phyloP scores from a whole-genome alignment of 2,888 invertebrate genomes.

The Pyrgus malvae region DNA sequence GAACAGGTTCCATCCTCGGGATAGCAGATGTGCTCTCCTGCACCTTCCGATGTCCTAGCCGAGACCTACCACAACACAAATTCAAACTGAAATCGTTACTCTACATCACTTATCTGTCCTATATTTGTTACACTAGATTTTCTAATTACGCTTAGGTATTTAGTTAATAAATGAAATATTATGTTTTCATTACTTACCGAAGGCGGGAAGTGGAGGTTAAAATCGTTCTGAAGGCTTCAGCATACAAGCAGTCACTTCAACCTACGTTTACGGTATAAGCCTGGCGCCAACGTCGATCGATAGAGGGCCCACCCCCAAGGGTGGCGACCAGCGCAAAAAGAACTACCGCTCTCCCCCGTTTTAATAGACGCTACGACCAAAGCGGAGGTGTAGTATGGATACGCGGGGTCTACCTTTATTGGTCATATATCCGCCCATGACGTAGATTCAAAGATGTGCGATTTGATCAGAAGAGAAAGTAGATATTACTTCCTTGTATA shows the following conservation, averaged over 20 bases:
- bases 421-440: conserved; percentile 13
- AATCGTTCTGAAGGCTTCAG: neutral
- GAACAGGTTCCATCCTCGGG: too few relatives aligned
- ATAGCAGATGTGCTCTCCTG: too few relatives aligned
- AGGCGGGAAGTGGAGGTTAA: neutral
- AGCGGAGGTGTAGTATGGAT: neutral
- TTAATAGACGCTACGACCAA: neutral
- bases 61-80: neutral
- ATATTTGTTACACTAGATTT: too few relatives aligned
- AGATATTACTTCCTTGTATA: too few relatives aligned
- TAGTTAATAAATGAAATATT: too few relatives aligned
- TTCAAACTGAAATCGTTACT: too few relatives aligned
- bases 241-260: conserved; percentile 21
- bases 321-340: conserved; percentile 24
- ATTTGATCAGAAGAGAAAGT: neutral
- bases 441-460: conserved; percentile 14
- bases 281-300: conserved; percentile 57
- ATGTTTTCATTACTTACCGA: too few relatives aligned
- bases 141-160: too few relatives aligned
- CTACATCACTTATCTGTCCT: too few relatives aligned
- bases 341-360: conserved; percentile 27
- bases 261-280: conserved; percentile 43
- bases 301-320: conserved; percentile 51
- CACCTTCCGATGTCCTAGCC: too few relatives aligned
- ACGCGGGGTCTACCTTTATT: conserved; percentile 10